These are phyloP conservation scores for Endotricha flammealis DNA, from an alignment of 2,888 invertebrate genomes.

Conservation along the genomic window DNA sequence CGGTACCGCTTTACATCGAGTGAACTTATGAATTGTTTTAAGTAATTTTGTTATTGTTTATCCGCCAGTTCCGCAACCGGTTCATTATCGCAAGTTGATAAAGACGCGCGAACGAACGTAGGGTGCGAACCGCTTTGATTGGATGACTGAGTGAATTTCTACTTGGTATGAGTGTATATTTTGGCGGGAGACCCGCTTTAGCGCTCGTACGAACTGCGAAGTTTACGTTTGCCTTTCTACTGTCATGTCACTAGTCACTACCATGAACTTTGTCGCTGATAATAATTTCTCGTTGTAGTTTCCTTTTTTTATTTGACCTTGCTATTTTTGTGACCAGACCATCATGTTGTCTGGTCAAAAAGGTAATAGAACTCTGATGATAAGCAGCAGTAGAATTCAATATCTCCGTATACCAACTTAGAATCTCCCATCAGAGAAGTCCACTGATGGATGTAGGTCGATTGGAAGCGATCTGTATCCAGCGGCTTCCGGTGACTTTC, in stretches of 20 bases:
- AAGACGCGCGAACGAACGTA: conserved; percentile 59
- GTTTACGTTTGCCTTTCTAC: conserved; percentile 31
- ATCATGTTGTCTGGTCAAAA: no score
- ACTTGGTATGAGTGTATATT: conserved; percentile 31
- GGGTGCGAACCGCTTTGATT: conserved; percentile 65
- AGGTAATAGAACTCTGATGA: no score
- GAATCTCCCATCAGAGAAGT: no score
- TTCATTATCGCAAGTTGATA: conserved; percentile 59
- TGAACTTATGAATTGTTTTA: conserved; percentile 42
- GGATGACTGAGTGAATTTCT: conserved; percentile 38
- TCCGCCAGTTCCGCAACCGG: conserved; percentile 31
- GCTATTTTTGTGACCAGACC: no score
- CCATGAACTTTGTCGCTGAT: conserved; percentile 25
- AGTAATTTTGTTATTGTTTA: conserved; percentile 57
- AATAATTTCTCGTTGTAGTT: no score
- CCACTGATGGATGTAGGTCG: no score
- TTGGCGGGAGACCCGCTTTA: conserved; percentile 59
- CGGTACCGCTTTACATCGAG: conserved; percentile 39
- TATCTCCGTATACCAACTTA: no score
- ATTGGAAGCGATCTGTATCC: no score
- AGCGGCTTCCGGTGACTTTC: no score
- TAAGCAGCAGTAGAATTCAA: no score
- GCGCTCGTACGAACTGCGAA: conserved; percentile 29
- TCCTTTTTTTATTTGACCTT: no score
- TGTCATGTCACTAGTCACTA: conserved; percentile 7